Evolutionary conservation across 2,113 vertebrate genomes (phyloP).

Genomic region (Mus pahari): DNA sequence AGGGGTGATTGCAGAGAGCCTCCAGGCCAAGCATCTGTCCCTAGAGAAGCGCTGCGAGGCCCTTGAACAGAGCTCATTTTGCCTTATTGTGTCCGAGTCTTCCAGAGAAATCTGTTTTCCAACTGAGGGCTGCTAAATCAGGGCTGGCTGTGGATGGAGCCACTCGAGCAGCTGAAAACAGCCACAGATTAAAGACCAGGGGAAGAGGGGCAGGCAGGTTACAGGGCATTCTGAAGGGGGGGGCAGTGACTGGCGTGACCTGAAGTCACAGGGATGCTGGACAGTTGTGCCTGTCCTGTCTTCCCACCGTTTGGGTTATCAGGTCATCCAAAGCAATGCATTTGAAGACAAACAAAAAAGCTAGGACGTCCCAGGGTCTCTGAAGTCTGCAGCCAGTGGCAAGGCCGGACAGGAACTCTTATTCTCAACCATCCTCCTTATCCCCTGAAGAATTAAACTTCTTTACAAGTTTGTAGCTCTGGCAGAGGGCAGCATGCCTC

Average conservation of each 20-base stretch:
- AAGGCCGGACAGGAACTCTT: background rate
- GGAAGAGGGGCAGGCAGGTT: rapidly evolving
- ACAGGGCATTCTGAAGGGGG: background rate
- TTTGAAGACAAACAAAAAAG: background rate
- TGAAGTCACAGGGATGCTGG: background rate
- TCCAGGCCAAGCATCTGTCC: background rate
- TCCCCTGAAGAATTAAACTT: background rate
- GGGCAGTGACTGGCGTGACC: background rate
- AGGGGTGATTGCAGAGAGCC: background rate
- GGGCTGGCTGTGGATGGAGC: background rate
- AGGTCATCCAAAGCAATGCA: background rate
- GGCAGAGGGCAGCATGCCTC: background rate
- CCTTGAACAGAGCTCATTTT: slow-evolving; percentile 63
- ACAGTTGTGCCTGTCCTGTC: rapidly evolving
- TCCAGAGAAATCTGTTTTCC: slow-evolving; percentile 59
- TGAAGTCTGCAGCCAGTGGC: background rate
- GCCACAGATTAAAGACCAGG: background rate
- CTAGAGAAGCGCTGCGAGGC: background rate
- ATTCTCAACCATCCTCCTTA: background rate
- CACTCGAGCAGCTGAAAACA: slow-evolving; percentile 20
- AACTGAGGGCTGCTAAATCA: slow-evolving; percentile 31
- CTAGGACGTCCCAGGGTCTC: background rate
- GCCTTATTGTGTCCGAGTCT: slow-evolving; percentile 56
- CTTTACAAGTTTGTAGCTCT: background rate
- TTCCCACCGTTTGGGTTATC: background rate